These are phyloP conservation scores for Pantherophis vulpinus DNA, from an alignment of 2,797 vertebrate species.

Conservation along the genomic window DNA sequence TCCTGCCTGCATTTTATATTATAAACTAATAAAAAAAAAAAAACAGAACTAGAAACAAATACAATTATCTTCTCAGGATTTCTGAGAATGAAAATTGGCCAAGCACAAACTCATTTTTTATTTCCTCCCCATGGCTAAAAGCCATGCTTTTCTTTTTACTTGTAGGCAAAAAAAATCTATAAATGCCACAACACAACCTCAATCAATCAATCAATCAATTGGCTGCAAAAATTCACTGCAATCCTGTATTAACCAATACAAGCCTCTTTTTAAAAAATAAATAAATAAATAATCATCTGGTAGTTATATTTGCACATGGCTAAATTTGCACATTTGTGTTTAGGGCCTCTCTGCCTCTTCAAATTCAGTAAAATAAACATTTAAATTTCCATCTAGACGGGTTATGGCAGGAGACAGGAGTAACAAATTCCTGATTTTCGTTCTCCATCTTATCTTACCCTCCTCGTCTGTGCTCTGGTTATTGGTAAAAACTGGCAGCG, in stretches of 20 bases:
- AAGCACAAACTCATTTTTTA: neutral
- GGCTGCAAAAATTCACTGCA: constrained; percentile 17
- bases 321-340: constrained; percentile 44
- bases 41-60: neutral
- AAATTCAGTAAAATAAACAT: constrained; percentile 65
- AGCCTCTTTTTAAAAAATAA: neutral
- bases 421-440: constrained; percentile 63
- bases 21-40: neutral
- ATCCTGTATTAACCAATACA: constrained; percentile 1
- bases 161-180: constrained; percentile 11
- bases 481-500: constrained; percentile 75
- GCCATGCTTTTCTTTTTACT: neutral
- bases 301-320: constrained; percentile 13
- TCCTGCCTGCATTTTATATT: neutral
- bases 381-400: constrained; percentile 64
- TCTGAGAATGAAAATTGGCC: neutral
- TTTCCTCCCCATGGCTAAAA: neutral
- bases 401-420: constrained; percentile 61
- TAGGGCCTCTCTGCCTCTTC: constrained; percentile 35
- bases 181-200: constrained; percentile 5
- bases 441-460: constrained; percentile 71
- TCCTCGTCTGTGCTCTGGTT: constrained; percentile 68
- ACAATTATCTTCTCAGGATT: neutral
- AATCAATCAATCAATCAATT: neutral
- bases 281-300: neutral